phyloP scores from a whole-genome alignment of 35 echinoderm and acorn worm genomes.

The Antedon bifida region DNA sequence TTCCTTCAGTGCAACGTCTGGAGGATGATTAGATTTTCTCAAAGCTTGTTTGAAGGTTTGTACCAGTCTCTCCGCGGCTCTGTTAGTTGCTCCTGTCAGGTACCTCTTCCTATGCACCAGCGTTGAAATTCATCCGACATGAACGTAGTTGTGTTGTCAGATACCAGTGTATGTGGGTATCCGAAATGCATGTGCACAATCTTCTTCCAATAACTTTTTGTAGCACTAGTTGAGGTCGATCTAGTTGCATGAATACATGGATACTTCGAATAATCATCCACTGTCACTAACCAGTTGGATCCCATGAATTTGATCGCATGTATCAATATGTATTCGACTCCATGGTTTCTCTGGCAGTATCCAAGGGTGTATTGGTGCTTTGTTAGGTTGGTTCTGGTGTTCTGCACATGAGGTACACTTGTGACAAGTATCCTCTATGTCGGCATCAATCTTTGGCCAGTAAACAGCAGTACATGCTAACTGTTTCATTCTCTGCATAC shows the following conservation, averaged over 20 bases:
- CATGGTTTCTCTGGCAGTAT: conserved; percentile 28
- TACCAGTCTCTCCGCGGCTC: conserved; percentile 38
- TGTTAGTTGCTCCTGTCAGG: conserved; percentile 55
- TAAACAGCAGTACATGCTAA: conserved; percentile 15
- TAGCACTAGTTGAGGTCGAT: conserved; percentile 9
- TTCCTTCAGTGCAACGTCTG: conserved; percentile 37
- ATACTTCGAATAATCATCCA: conserved; percentile 32
- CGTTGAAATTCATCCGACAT: conserved; percentile 33
- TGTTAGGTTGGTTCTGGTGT: conserved; percentile 15
- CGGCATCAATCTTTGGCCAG: conserved; percentile 32
- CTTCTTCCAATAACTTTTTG: conserved; percentile 6
- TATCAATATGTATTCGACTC: conserved; percentile 27
- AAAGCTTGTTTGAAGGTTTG: conserved; percentile 54
- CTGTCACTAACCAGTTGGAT: conserved; percentile 15
- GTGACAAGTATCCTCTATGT: conserved; percentile 12
- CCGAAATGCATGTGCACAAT: conserved; percentile 53
- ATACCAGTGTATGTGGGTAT: conserved; percentile 44
- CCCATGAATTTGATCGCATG: conserved; percentile 12
- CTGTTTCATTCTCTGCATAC: conserved; percentile 31
- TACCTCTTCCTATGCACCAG: conserved; percentile 28
- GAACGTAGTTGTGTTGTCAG: conserved; percentile 49
- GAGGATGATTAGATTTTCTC: conserved; percentile 24
- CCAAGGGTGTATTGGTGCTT: conserved; percentile 16
- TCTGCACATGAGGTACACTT: conserved; percentile 17
- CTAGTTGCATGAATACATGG: conserved; percentile 18